These are phyloP conservation scores for Chrosomus eos DNA, from an alignment of 2,797 vertebrate genomes.

Conservation along the genomic window DNA sequence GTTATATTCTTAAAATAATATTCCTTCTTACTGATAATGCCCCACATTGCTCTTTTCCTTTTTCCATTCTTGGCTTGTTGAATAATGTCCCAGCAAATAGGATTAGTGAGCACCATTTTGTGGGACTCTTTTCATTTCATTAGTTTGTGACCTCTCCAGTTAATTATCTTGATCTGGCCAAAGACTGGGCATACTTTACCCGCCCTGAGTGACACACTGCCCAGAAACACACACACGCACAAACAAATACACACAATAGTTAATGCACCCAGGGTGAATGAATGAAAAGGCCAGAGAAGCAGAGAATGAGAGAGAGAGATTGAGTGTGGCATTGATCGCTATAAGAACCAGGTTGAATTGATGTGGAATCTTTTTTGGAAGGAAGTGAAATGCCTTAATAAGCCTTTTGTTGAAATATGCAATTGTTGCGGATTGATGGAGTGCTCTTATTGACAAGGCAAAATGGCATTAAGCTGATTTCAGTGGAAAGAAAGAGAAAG, in stretches of 20 bases:
- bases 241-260: constrained; percentile 55
- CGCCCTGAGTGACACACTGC: constrained; percentile 77
- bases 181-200: constrained; percentile 81
- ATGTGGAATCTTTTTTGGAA: constrained; percentile 63
- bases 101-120: constrained; percentile 80
- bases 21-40: constrained; percentile 29
- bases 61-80: constrained; percentile 63
- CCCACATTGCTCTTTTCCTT: constrained; percentile 39
- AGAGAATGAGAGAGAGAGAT: constrained; percentile 57
- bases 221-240: constrained; percentile 69
- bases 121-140: constrained; percentile 80
- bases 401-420: constrained; percentile 75
- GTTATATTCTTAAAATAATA: constrained; percentile 6
- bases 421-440: constrained; percentile 76
- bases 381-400: constrained; percentile 66
- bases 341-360: constrained; percentile 71
- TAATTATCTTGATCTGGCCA: constrained; percentile 87
- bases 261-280: constrained; percentile 43
- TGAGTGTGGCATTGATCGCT: constrained; percentile 75
- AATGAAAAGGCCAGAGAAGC: constrained; percentile 68
- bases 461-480: constrained; percentile 67
- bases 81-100: constrained; percentile 77
- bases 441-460: constrained; percentile 63
- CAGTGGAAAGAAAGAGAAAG: constrained; percentile 49
- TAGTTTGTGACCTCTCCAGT: constrained; percentile 85